These are phyloP conservation scores for Varanus komodoensis DNA, from an alignment of 2,113 vertebrate species.

Conservation along the genomic window DNA sequence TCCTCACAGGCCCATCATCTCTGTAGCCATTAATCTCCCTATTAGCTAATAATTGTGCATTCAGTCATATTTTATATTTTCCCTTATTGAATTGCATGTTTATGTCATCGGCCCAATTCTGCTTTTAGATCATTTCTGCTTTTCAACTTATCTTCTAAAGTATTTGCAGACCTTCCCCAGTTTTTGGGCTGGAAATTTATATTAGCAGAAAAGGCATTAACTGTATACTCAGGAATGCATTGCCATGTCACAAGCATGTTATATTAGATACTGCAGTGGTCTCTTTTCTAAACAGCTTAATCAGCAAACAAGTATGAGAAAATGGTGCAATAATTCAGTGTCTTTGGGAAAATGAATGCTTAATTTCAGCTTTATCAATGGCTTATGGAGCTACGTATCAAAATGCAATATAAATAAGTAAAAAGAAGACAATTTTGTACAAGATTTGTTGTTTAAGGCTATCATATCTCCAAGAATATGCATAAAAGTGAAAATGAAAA, in stretches of 20 bases:
- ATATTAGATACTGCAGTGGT: slow-evolving; percentile 2
- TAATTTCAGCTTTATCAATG: slow-evolving; percentile 30
- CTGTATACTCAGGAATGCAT: slow-evolving; percentile 6
- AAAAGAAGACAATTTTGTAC: background rate
- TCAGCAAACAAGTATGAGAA: slow-evolving; percentile 15
- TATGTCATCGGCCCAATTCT: background rate
- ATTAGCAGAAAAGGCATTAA: background rate
- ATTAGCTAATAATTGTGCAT: background rate
- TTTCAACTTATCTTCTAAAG: background rate
- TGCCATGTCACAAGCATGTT: background rate
- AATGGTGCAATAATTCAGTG: slow-evolving; percentile 31
- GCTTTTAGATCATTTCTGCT: background rate
- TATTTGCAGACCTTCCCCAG: background rate
- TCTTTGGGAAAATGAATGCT: slow-evolving; percentile 13
- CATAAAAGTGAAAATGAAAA: background rate
- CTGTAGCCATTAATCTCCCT: too few relatives aligned
- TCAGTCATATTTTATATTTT: background rate
- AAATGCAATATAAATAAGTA: background rate
- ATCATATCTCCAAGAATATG: background rate
- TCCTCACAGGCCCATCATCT: background rate
- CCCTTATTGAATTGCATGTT: background rate
- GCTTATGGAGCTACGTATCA: background rate
- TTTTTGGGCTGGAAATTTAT: background rate
- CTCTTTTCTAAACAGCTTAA: slow-evolving; percentile 38
- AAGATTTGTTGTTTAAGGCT: background rate